Evolutionary conservation across 2,113 vertebrate genomes (phyloP), one percentile per base, ranked within the genome.

Genomic region (Epinephelus lanceolatus): DNA sequence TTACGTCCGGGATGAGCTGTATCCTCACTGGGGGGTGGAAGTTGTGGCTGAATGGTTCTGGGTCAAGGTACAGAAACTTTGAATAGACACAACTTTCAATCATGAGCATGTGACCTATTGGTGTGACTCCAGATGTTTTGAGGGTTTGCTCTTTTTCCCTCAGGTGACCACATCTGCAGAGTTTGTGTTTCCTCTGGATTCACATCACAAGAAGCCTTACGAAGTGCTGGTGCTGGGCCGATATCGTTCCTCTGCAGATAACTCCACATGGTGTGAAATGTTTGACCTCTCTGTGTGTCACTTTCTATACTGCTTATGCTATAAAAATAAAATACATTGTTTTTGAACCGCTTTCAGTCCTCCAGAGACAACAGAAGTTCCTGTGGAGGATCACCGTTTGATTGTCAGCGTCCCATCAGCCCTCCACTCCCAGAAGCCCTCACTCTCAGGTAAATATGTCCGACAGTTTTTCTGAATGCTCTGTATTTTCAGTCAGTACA

Each of bases 351-450:
- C 9, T 86, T 83, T 55, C 90, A 98, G 97, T 79, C 80, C 80
- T 74, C 52, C 91, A 71, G 94, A 88, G 70, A 79, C 15, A 1
- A 30, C 73, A 7, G 56, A 84, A 5, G 57, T 81, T 42, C 89
- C 94, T 23, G 69, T 99, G 87, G 96, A 97, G 75, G 95, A 97
- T 65, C 95, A 95, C 30, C 96, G 95, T 59, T 78, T 99, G 86
- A 94, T 99, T 61, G 95, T 99, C 92, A 99, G 98, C 52, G 86
- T 98, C 51, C 98, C 98, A 10, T 98, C 97, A 80, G 89, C 86
- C 23, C 96, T 99, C 52, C 98, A 99, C 88, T 99, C 98, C 59
- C 98, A 99, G 75, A 99, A 99, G 69, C 98, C 98, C 1, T 96
- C 96, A 10, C 96, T 99, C 15, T 87, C 96, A 91, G 97, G 97